Conservation (phyloP, 37 sponge, comb jelly and placozoan genomes). For the Hexactinellida sp. region DNA sequence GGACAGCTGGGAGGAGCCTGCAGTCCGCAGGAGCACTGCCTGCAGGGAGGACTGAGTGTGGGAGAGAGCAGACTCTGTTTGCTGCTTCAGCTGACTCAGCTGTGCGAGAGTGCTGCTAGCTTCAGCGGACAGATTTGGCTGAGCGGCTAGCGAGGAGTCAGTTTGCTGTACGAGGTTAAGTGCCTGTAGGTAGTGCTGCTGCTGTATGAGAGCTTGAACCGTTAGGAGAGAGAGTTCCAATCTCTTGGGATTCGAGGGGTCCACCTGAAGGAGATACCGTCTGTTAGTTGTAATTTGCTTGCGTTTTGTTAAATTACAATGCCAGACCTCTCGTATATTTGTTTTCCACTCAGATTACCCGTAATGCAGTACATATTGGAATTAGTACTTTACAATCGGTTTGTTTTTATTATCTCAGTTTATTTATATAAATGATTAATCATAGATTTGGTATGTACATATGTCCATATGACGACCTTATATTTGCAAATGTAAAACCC, state of each 20-base stretch:
- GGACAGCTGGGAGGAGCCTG: neutral
- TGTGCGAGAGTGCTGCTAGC: neutral
- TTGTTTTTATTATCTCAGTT: too few relatives aligned
- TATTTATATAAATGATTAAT: too few relatives aligned
- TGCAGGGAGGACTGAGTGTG: neutral
- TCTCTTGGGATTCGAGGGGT: neutral
- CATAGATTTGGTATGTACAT: too few relatives aligned
- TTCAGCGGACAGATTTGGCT: neutral
- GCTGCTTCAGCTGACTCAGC: neutral
- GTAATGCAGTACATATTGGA: too few relatives aligned
- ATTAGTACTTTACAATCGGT: too few relatives aligned
- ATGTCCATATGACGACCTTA: too few relatives aligned
- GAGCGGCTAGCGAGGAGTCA: neutral
- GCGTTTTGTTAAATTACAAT: too few relatives aligned
- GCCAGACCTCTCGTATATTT: too few relatives aligned
- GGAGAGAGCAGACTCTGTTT: neutral
- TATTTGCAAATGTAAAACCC: too few relatives aligned
- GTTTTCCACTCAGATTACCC: too few relatives aligned
- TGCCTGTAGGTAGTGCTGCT: neutral
- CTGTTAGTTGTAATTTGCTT: too few relatives aligned
- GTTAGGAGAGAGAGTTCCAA: neutral
- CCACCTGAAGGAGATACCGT: neutral
- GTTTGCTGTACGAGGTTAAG: neutral
- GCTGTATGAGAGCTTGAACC: neutral
- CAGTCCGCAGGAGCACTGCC: neutral